phyloP scores from a whole-genome alignment of 2,113 vertebrate species.

The Rafetus swinhoei region DNA sequence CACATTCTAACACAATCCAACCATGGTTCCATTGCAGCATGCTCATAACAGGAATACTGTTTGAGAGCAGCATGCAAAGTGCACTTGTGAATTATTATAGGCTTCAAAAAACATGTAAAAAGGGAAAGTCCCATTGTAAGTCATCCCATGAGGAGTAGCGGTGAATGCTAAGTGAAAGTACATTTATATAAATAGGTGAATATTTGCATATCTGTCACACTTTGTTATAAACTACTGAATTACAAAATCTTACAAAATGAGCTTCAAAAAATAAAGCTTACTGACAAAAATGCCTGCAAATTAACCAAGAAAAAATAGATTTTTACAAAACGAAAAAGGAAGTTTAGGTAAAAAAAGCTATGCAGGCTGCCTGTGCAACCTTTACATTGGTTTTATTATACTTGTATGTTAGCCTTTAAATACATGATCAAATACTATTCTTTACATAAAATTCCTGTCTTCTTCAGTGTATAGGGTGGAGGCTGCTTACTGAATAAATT shows the following conservation, averaged over 20 bases:
- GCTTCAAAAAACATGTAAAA: not conserved
- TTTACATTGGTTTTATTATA: not conserved
- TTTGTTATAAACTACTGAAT: not conserved
- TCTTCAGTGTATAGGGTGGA: not conserved
- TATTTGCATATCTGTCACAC: not conserved
- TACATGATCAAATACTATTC: not conserved
- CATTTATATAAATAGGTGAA: not conserved
- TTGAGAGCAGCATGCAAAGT: not conserved
- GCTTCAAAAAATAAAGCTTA: not conserved
- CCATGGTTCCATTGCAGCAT: rapidly evolving
- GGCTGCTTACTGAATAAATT: not conserved
- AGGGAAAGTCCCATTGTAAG: not conserved
- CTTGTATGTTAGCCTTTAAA: not conserved
- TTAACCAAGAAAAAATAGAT: not conserved
- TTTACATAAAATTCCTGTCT: not conserved
- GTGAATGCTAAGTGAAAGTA: not conserved
- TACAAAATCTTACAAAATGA: not conserved
- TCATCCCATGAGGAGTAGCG: not conserved
- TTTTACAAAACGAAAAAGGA: not conserved
- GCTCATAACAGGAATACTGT: not conserved
- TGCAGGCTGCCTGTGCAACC: not conserved
- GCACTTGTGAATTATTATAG: not conserved
- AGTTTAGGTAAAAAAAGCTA: not conserved
- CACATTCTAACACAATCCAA: not conserved
- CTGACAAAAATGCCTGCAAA: not conserved